phyloP scores from a whole-genome alignment of 2,888 invertebrate genomes.

The Iphiclides podalirius region DNA sequence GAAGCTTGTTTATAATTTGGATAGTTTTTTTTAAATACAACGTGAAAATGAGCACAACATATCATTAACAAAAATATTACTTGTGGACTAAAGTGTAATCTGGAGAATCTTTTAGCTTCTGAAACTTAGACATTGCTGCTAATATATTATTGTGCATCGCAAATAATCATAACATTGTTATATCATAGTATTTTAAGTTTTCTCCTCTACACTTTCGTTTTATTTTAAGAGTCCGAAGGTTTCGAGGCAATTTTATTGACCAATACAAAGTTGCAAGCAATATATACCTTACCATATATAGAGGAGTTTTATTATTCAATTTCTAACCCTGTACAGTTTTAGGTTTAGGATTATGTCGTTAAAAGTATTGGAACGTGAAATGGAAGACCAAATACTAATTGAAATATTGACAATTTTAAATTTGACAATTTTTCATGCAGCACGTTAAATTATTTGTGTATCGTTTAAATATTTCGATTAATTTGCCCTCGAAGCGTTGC shows the following conservation, averaged over 20 bases:
- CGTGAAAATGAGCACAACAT: too few relatives aligned
- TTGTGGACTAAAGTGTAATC: too few relatives aligned
- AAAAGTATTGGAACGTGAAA: background rate
- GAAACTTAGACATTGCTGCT: background rate
- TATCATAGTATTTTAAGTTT: background rate
- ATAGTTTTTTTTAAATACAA: too few relatives aligned
- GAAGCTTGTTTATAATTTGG: too few relatives aligned
- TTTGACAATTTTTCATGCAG: background rate
- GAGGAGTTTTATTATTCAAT: background rate
- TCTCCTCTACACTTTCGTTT: background rate
- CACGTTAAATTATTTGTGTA: slow-evolving; percentile 25
- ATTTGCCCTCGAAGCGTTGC: slow-evolving; percentile 2
- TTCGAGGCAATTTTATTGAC: background rate
- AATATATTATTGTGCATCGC: too few relatives aligned
- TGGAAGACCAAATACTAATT: background rate
- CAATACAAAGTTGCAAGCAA: background rate
- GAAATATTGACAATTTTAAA: background rate
- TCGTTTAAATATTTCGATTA: slow-evolving; percentile 25
- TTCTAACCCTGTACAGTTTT: background rate
- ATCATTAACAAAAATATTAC: too few relatives aligned
- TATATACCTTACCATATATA: background rate
- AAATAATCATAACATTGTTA: background rate
- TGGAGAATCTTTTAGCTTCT: too few relatives aligned
- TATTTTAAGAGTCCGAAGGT: background rate
- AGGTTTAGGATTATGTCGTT: background rate